Base-by-base conservation (phyloP, 2,888 invertebrate species). In the Toxonevra muliebris region DNA sequence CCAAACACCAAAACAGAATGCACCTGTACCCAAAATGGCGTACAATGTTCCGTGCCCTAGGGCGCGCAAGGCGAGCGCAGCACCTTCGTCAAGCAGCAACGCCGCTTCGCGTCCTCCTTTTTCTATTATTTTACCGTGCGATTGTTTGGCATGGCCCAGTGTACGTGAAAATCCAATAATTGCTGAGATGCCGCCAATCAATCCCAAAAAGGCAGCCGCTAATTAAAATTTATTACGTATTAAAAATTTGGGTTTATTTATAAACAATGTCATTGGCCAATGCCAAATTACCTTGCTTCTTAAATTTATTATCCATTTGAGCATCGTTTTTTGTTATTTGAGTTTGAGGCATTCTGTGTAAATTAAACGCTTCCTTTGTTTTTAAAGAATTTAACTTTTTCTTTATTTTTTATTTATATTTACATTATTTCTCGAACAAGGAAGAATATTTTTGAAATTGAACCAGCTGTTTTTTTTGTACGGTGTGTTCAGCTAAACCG, bases 41-140 rank as follows among this genome's bases (percentile, higher is more conserved):
- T 93, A 96, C 0, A 96, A 73, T 0, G 94, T 92, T 2, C 96
- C 97, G 92, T 94, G 93, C 9, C 92, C 93, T 0, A 97, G 87
- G 0, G 97, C 97, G 80, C 94, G 88, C 63, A 93, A 73, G 0
- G 97, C 97, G 68, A 97, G 86, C 5, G 89, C 87, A 4, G 91
- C 90, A 15, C 96, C 96, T 68, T 91, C 90, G 83, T 95, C 95
- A 60, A 90, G 87, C 69, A 92, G 80, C 77, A 91, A 89, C 63
- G 87, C 84, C 62, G 88, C 86, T 54, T 89, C 87, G 41, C 88
- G 84, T 76, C 93, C 82, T 59, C 91, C 93, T 87, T 93, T 92
- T 74, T 88, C 90, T 79, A 96, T 93, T 80, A 90, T 90, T 80
- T 90, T 89, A 0, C 93, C 92, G 80, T 96, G 96, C 68, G 90